These are phyloP conservation scores for Musca domestica DNA, from an alignment of 1,140 invertebrate species.

Conservation along the genomic window DNA sequence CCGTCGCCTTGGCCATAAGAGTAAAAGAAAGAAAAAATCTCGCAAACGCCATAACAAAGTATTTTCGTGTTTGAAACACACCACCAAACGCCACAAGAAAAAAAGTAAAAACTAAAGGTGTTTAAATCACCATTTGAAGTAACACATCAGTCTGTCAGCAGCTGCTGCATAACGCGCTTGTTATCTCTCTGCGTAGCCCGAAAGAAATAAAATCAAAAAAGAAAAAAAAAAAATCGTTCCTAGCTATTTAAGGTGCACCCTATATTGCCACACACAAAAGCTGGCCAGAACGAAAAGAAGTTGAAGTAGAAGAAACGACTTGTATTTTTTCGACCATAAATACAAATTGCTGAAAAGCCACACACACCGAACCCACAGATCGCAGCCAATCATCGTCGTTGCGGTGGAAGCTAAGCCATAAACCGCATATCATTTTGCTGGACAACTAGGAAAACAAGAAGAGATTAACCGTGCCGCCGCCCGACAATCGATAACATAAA, in stretches of 20 bases:
- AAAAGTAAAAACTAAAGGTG: neutral
- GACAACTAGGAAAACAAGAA: constrained; percentile 19
- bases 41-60: neutral
- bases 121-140: constrained; percentile 18
- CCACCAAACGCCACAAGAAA: neutral
- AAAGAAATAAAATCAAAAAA: constrained; percentile 6
- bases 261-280: neutral
- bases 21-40: neutral
- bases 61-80: too few species aligned
- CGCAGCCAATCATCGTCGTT: constrained; percentile 18
- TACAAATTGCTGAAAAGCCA: neutral
- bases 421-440: constrained; percentile 39
- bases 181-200: neutral
- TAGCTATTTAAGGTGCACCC: too few species aligned
- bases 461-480: constrained; percentile 40
- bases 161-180: constrained; percentile 7
- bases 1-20: neutral
- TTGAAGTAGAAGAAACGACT: neutral
- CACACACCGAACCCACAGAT: neutral
- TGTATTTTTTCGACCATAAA: neutral
- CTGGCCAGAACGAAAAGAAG: neutral
- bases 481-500: too few species aligned
- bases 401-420: neutral
- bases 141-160: constrained; percentile 12
- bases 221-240: neutral